Evolutionary conservation across 2,888 invertebrate genomes (phyloP), one percentile per base, ranked within the genome.

Genomic region (Hydroisotoma schaefferi): DNA sequence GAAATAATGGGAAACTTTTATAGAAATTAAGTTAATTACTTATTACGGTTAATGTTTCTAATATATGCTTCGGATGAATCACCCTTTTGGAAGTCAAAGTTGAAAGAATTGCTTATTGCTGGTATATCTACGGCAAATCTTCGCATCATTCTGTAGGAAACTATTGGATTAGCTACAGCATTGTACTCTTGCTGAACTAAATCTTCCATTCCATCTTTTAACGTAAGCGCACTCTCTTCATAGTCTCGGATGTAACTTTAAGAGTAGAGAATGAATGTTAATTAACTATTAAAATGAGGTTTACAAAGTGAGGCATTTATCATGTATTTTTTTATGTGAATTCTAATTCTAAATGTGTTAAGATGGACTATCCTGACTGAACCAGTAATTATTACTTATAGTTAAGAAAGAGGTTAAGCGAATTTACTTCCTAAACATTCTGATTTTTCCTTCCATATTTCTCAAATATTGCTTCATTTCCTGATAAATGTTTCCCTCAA

Each of bases 141-240:
- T 12, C 55, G 38, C n/a, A 63, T 56, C 49, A 59, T 57, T 53
- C 53, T 51, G 25, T 56, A 56, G 1, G 59, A 56, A 3, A 57
- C 18, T 8, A 63, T 20, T 8, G 63, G 63, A 43, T 63, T 55
- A 18, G 63, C 59, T 1, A 57, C 59, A 37, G 57, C 49, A 23
- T 29, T 55, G n/a, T 55, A 22, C 5, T 59, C 59, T 18, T 48
- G 47, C 22, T 59, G 48, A n/a, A 48, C 56, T 28, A 48, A 25
- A 8, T 18, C 38, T 28, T 27, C n/a, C 27, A 47, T 15, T 3
- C 47, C 33, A 2, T 38, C 40, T 15, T 20, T 40, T 5, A 15
- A 15, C n/a, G 37, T 27, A 5, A 59, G 0, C 27, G 40, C 25
- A 27, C 40, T 49, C 2, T 52, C 54, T 29, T 63, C 63, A 27